Evolutionary conservation across 1,140 invertebrate genomes (phyloP), one percentile per base, ranked within the genome.

Genomic region (Drosophila orena): DNA sequence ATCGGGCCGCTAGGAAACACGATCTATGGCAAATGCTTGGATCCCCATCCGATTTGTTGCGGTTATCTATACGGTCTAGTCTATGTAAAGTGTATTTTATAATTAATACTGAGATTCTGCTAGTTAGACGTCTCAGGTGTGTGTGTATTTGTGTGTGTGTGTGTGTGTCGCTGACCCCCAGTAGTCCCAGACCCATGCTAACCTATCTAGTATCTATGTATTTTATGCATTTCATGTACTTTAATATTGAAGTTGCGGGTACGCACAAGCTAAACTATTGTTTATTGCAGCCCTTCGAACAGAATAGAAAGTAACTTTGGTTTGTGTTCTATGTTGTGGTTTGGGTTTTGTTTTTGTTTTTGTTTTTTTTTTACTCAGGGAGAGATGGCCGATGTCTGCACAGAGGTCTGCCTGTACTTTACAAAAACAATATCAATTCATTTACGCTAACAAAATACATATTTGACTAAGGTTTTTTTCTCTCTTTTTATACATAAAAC

Each of bases 71-170:
- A n/a, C n/a, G 24, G 24, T 24, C 24, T 24, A 24, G 22, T 22
- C 22, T 68, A 47, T 73, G 56, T 73, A 69, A 50, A 50, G 55
- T 84, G 71, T 76, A 68, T 75, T 77, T 60, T 76, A 77, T 79
- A 68, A 40, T 57, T 89, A 89, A 89, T 89, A 89, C 84, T 89
- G 84, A 89, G 84, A 89, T 89, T 89, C 84, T 79, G 62, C 65
- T 71, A 74, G 61, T 76, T 88, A 76, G 83, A 76, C 79, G 81
- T 86, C 80, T 84, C 80, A 83, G 81, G 65, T 72, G 47, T 17
- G 17, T 17, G 17, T 17, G 17, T 17, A 1, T 17, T 0, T 17
- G 17, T 17, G 17, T 17, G 17, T 17, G 17, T 17, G 17, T 17
- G 17, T 17, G 17, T 17, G 17, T 71, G 15, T 59, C 30, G 56